These are phyloP conservation scores for Helicoverpa zea DNA, from an alignment of 1,140 invertebrate genomes.

Conservation along the genomic window DNA sequence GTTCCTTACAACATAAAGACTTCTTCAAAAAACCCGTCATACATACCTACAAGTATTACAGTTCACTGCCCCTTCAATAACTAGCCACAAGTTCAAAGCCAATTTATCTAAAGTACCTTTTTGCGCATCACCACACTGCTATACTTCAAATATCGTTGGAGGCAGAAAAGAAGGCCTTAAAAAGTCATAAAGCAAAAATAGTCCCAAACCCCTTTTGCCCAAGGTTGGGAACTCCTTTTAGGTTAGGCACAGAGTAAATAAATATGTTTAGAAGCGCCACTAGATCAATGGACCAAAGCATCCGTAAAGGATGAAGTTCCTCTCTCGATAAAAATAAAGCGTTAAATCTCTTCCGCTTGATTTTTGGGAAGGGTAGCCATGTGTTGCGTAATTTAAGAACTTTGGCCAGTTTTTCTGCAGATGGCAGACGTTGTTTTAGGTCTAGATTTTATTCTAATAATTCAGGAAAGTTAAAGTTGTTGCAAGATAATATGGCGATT, in stretches of 20 bases:
- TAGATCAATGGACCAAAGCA: conserved; percentile 46
- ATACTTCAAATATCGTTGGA: neutral
- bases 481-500: too few species aligned
- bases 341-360: conserved; percentile 48
- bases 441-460: too few species aligned
- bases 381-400: neutral
- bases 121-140: neutral
- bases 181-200: conserved; percentile 6
- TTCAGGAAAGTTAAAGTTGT: too few species aligned
- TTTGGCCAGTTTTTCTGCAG: neutral
- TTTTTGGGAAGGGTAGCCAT: conserved; percentile 45
- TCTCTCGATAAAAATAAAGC: conserved; percentile 49
- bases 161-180: neutral
- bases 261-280: conserved; percentile 39
- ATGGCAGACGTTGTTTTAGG: too few species aligned
- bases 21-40: too few species aligned
- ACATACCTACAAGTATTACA: too few species aligned
- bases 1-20: too few species aligned
- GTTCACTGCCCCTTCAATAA: too few species aligned
- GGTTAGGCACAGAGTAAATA: conserved; percentile 34
- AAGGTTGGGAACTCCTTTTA: conserved; percentile 4
- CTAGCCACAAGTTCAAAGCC: neutral
- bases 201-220: neutral
- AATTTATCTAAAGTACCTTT: neutral
- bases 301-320: conserved; percentile 42